phyloP scores from a whole-genome alignment of 2,888 invertebrate species.

The Microctonus brassicae region DNA sequence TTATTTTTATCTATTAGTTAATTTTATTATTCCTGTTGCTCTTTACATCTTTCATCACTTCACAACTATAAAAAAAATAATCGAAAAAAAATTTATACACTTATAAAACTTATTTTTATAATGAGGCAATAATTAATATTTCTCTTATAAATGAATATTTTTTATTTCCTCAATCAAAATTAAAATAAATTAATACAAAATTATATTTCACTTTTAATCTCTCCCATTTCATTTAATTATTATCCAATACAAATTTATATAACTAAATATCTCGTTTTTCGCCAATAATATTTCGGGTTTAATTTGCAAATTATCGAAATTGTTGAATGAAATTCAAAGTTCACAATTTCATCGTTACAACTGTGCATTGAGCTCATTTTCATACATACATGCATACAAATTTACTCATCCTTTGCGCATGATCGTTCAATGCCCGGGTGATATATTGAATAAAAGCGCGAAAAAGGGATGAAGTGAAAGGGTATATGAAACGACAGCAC shows the following conservation, averaged over 20 bases:
- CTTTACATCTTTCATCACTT: not conserved
- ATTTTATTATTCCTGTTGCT: not conserved
- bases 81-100: not conserved
- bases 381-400: not conserved
- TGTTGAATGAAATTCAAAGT: conserved; percentile 38
- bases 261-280: conserved; percentile 25
- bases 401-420: not conserved
- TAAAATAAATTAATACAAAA: too few species aligned
- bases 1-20: not conserved
- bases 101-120: too few species aligned
- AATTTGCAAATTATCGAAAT: conserved; percentile 41
- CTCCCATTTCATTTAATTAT: not conserved
- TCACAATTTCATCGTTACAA: conserved; percentile 33
- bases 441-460: conserved; percentile 9
- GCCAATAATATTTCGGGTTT: conserved; percentile 33
- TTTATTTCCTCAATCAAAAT: too few species aligned
- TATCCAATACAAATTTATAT: not conserved
- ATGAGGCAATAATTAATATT: too few species aligned
- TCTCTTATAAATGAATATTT: too few species aligned
- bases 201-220: not conserved
- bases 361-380: conserved; percentile 7
- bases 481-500: conserved; percentile 24
- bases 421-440: conserved; percentile 15
- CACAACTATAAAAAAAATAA: not conserved
- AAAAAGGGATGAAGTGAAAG: not conserved